Percentiles rank a stretch among this genome's conserved stretches.
phyloP scores from a whole-genome alignment of 2,888 invertebrate genomes.

The Kuschelorhynchus macadamiae region DNA sequence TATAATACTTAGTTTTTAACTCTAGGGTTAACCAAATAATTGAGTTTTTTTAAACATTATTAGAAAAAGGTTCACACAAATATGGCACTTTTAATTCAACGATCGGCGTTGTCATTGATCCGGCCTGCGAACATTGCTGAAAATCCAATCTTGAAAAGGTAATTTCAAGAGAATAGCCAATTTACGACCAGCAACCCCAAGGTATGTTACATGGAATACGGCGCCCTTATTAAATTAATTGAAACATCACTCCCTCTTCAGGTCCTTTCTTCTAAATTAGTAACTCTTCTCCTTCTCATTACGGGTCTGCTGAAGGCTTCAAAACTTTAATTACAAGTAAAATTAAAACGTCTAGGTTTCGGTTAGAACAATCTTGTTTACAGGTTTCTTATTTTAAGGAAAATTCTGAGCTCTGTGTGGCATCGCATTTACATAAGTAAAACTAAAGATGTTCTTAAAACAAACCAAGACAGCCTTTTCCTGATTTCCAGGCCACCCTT shows the following conservation, averaged over 20 bases:
- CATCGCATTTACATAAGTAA: slow-evolving; percentile 5
- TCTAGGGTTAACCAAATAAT: no score
- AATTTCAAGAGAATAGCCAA: no score
- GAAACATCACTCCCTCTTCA: slow-evolving; percentile 16
- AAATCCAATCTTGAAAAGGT: no score
- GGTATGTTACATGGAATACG: slow-evolving; percentile 32
- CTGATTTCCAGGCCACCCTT: slow-evolving; percentile 6
- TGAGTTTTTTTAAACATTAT: no score
- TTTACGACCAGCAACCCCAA: no score
- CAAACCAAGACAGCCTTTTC: background rate
- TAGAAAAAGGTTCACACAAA: no score
- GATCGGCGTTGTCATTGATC: no score
- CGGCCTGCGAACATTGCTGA: no score
- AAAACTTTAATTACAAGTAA: slow-evolving; percentile 29
- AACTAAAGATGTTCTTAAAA: slow-evolving; percentile 1
- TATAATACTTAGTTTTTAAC: no score
- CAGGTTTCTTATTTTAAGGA: slow-evolving; percentile 1
- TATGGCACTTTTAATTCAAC: no score
- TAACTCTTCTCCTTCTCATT: slow-evolving; percentile 20
- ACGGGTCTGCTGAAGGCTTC: slow-evolving; percentile 9
- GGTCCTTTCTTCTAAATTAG: slow-evolving; percentile 23
- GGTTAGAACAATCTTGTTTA: slow-evolving; percentile 16
- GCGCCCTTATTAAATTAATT: slow-evolving; percentile 21
- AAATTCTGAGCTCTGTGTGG: slow-evolving; percentile 9
- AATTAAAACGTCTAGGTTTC: slow-evolving; percentile 26